These are phyloP conservation scores for Magallana angulata DNA, from an alignment of 1,140 invertebrate species.

Conservation along the genomic window DNA sequence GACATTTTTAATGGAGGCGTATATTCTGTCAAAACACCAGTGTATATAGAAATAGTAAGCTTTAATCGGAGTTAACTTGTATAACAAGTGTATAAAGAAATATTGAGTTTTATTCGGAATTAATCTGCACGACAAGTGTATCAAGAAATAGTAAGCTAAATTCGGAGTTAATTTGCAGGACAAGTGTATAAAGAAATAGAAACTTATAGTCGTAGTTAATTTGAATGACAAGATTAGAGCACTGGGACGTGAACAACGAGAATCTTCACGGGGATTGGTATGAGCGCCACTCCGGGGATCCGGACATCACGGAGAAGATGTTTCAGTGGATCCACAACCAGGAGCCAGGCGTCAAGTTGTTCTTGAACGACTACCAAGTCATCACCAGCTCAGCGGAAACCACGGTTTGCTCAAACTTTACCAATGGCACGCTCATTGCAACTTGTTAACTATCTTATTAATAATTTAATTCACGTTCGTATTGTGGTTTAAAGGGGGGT, in stretches of 20 bases:
- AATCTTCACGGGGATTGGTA: slow-evolving; percentile 64
- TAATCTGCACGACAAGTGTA: too few species aligned
- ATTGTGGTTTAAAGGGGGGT: too few species aligned
- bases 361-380: slow-evolving; percentile 71
- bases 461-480: too few species aligned
- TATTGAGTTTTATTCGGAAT: too few species aligned
- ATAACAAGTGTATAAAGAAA: slow-evolving; percentile 20
- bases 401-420: slow-evolving; percentile 49
- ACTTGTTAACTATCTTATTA: too few species aligned
- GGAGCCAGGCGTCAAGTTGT: slow-evolving; percentile 65
- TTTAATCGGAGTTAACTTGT: neutral
- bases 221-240: slow-evolving; percentile 47
- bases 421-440: too few species aligned
- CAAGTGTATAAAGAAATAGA: too few species aligned
- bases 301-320: slow-evolving; percentile 64
- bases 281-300: slow-evolving; percentile 56
- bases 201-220: neutral
- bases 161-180: too few species aligned
- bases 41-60: too few species aligned
- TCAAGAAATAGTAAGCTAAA: too few species aligned
- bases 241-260: slow-evolving; percentile 76
- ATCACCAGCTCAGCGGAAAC: slow-evolving; percentile 51
- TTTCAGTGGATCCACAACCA: slow-evolving; percentile 60
- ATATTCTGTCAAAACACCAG: too few species aligned
- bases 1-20: too few species aligned